Conservation (phyloP, 2,888 invertebrate genomes). For the Dasysyrphus albostriatus region DNA sequence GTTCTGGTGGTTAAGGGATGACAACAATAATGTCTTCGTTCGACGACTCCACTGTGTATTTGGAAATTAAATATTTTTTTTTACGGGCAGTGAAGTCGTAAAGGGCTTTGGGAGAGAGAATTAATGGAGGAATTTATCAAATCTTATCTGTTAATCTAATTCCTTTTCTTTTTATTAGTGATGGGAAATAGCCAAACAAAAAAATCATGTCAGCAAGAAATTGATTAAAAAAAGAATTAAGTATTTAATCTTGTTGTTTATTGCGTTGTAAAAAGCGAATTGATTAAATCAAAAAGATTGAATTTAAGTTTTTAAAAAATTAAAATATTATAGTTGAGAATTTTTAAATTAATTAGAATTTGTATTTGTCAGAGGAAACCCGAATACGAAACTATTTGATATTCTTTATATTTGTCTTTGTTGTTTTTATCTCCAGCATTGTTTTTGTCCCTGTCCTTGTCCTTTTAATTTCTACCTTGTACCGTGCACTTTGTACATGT, state of each 20-base stretch:
- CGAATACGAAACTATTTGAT: too few species aligned
- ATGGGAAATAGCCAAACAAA: background rate
- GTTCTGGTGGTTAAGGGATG: slow-evolving; percentile 1
- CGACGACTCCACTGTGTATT: background rate
- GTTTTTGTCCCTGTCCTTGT: too few species aligned
- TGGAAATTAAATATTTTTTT: slow-evolving; percentile 8
- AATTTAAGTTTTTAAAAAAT: too few species aligned
- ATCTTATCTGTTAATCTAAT: background rate
- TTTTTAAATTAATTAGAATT: too few species aligned
- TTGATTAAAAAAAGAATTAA: background rate
- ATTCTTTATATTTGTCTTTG: too few species aligned
- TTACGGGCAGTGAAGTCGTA: background rate
- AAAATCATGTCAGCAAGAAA: background rate
- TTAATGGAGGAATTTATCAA: slow-evolving; percentile 4
- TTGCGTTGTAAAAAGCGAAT: background rate
- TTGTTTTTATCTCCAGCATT: too few species aligned
- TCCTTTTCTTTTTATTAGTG: background rate
- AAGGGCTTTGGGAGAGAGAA: background rate
- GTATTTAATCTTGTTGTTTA: background rate
- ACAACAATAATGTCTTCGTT: background rate
- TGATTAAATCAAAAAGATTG: too few species aligned
- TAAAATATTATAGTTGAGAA: too few species aligned
- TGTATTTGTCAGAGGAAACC: too few species aligned
- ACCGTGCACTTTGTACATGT: too few species aligned
- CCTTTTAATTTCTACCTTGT: too few species aligned